These are phyloP conservation scores for Gobius niger DNA, from an alignment of 2,113 vertebrate genomes.

Conservation along the genomic window DNA sequence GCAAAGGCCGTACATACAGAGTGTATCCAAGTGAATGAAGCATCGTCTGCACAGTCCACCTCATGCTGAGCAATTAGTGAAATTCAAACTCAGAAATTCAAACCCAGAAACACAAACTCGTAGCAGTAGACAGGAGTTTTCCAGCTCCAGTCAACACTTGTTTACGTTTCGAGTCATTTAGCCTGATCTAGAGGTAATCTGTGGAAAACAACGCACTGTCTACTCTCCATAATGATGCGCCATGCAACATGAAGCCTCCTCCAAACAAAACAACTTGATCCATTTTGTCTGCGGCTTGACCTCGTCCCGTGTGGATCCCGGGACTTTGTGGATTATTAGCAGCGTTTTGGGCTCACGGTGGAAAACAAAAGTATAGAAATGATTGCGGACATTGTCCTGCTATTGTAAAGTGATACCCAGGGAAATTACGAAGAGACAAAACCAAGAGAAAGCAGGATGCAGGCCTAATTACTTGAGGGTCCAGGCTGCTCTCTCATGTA, in stretches of 20 bases:
- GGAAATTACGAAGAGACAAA: slow-evolving; percentile 77
- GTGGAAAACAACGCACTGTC: slow-evolving; percentile 29
- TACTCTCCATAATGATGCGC: slow-evolving; percentile 24
- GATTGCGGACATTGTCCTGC: slow-evolving; percentile 74
- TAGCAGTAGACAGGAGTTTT: slow-evolving; percentile 57
- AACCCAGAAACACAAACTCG: slow-evolving; percentile 47
- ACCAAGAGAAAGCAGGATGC: slow-evolving; percentile 59
- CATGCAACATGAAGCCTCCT: slow-evolving; percentile 31
- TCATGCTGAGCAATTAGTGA: slow-evolving; percentile 22
- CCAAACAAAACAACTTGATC: slow-evolving; percentile 56
- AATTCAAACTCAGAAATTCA: slow-evolving; percentile 25
- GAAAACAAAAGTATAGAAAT: slow-evolving; percentile 75
- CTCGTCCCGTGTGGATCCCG: slow-evolving; percentile 37
- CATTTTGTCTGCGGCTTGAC: slow-evolving; percentile 52
- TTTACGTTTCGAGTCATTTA: slow-evolving; percentile 81
- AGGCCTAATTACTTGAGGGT: slow-evolving; percentile 78
- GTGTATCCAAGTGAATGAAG: not conserved
- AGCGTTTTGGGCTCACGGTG: slow-evolving; percentile 45
- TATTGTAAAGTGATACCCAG: slow-evolving; percentile 76
- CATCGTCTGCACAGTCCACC: not conserved
- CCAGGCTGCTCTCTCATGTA: slow-evolving; percentile 74
- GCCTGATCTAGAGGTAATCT: slow-evolving; percentile 30
- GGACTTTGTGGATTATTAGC: slow-evolving; percentile 66
- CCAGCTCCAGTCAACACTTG: slow-evolving; percentile 78
- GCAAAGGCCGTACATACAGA: not conserved